Evolutionary conservation across 2,888 invertebrate species (phyloP).

Genomic region (Dryocosmus kuriphilus): DNA sequence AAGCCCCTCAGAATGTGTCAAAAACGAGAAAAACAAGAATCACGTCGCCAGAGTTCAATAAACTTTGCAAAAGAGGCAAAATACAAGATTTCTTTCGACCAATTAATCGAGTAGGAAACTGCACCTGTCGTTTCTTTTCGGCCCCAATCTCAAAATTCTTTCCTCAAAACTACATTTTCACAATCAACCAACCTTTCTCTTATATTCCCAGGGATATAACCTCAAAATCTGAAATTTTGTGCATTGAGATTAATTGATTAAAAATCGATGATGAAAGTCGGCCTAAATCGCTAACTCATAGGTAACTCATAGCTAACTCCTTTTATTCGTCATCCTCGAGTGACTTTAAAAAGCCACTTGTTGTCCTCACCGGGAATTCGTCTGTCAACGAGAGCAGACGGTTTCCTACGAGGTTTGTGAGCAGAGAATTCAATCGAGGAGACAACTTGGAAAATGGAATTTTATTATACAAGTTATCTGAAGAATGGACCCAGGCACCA

Average conservation of each 20-base stretch:
- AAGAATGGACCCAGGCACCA: not conserved
- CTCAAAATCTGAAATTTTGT: not conserved
- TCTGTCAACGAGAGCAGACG: conserved; percentile 37
- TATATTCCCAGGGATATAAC: not conserved
- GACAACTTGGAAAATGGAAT: not conserved
- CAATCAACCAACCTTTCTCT: not conserved
- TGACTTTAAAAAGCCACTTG: conserved; percentile 39
- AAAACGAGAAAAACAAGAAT: conserved; percentile 24
- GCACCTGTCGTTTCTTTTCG: conserved; percentile 32
- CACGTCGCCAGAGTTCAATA: conserved; percentile 8
- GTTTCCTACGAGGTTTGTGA: not conserved
- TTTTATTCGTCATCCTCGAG: conserved; percentile 37
- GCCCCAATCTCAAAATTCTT: conserved; percentile 10
- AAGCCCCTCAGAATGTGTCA: conserved; percentile 13
- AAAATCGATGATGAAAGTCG: not conserved
- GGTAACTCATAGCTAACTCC: not conserved
- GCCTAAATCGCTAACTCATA: not conserved
- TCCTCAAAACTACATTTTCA: not conserved
- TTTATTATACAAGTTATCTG: not conserved
- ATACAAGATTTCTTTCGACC: conserved; percentile 13
- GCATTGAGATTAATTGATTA: not conserved
- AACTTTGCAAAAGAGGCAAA: not conserved
- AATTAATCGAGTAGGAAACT: conserved; percentile 12
- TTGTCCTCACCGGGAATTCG: conserved; percentile 36
- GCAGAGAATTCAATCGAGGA: not conserved